phyloP scores from a whole-genome alignment of 2,888 invertebrate genomes.

The Villa cingulata region DNA sequence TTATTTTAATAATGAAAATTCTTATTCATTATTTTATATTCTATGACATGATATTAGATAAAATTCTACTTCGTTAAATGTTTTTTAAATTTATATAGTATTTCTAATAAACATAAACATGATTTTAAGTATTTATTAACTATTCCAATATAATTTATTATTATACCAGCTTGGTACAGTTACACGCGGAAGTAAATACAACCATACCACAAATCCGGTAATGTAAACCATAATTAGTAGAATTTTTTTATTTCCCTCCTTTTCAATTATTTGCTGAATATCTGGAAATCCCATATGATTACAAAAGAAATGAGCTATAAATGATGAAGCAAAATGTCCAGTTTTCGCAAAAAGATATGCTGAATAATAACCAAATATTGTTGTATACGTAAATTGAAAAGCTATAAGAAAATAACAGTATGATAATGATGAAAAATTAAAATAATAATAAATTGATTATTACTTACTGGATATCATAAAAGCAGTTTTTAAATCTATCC shows the following conservation, averaged over 20 bases:
- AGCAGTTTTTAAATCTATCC: slow-evolving; percentile 54
- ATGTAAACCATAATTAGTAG: background rate
- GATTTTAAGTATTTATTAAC: background rate
- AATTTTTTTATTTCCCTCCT: background rate
- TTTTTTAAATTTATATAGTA: too few relatives aligned
- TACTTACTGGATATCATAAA: slow-evolving; percentile 54
- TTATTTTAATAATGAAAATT: too few relatives aligned
- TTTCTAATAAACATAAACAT: too few relatives aligned
- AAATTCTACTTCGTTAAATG: too few relatives aligned
- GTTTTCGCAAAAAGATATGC: slow-evolving; percentile 83
- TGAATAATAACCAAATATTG: slow-evolving; percentile 87
- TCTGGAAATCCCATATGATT: slow-evolving; percentile 96
- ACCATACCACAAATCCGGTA: background rate
- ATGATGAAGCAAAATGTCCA: slow-evolving; percentile 77
- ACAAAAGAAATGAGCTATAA: slow-evolving; percentile 85
- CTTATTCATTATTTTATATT: too few relatives aligned
- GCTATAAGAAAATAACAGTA: slow-evolving; percentile 37
- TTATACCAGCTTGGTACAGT: background rate
- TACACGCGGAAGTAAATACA: background rate
- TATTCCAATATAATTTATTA: background rate
- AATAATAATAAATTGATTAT: background rate
- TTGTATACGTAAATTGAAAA: slow-evolving; percentile 84
- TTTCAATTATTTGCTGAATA: slow-evolving; percentile 49
- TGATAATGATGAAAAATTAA: slow-evolving; percentile 4
- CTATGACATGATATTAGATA: too few relatives aligned